Base-by-base conservation (phyloP, 2,797 vertebrate genomes). In the Lophotriccus pileatus region DNA sequence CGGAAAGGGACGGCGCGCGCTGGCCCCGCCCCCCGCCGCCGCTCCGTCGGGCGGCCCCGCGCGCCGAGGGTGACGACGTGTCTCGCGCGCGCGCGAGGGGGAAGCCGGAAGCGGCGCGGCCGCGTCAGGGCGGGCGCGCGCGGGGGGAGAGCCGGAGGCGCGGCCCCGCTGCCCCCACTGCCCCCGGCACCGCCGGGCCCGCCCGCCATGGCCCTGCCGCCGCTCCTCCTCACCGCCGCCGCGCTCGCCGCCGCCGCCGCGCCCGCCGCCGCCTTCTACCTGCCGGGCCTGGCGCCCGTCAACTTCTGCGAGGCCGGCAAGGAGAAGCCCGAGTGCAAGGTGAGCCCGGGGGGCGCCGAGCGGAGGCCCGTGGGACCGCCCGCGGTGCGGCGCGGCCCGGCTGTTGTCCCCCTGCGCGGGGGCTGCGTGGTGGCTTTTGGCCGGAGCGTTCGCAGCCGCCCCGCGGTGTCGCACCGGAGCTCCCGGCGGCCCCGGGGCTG, bases 231-330 rank as follows among this genome's bases (percentile, higher is more conserved):
- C n/a, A 2, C 83, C 7, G 84, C 39, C 43, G 84, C 94, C 16
- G 66, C 97, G 39, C 80, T 98, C 72, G 87, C 49, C 72, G 93
- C 78, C 4, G 80, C 55, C 84, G 81, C 96, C 80, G 89, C 96
- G 16, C 96, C 94, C 76, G 96, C 56, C 53, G 93, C 95, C 37
- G 96, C 96, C 84, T 99, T 99, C 96, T 99, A 99, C 97, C 98
- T 99, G 78, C 99, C 99, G 13, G 99, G 99, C 89, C 97, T 99
- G 95, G 98, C 98, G 7, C 99, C 99, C 14, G 99, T 99, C 94
- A 99, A 98, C 97, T 99, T 99, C 94, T 99, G 99, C 66, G 98
- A 98, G 52, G 85, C 95, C 2, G 95, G 73, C 2, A 97, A 97
- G 59, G 96, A 90, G 79, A 97, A 84, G 50, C 67, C 78, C 20